Conservation (phyloP, 2,888 invertebrate genomes). For the Drosophila mimica region DNA sequence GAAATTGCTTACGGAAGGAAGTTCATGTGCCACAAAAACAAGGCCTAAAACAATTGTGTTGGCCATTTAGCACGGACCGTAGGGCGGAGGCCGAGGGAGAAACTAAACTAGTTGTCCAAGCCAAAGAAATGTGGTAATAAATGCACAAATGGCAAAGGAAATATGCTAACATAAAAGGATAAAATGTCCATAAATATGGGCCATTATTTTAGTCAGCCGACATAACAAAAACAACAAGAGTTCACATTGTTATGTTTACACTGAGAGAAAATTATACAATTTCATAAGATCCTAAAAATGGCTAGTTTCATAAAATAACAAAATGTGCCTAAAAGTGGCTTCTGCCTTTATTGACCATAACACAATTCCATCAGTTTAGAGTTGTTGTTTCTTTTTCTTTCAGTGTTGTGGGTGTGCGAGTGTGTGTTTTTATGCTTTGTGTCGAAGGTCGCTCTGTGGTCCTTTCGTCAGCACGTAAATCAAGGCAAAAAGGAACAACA, state of each 20-base stretch:
- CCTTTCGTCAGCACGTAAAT: slow-evolving; percentile 83
- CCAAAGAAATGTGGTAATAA: slow-evolving; percentile 51
- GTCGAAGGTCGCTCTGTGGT: slow-evolving; percentile 52
- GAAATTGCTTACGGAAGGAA: slow-evolving; percentile 85
- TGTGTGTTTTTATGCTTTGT: slow-evolving; percentile 17
- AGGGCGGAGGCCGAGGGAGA: slow-evolving; percentile 7
- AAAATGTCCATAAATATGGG: slow-evolving; percentile 82
- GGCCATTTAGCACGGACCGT: slow-evolving; percentile 46
- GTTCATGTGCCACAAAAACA: slow-evolving; percentile 80
- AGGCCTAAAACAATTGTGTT: slow-evolving; percentile 71
- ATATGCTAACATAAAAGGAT: slow-evolving; percentile 79
- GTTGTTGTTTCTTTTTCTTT: background rate
- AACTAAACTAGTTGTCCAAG: slow-evolving; percentile 74
- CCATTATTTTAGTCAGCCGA: slow-evolving; percentile 73
- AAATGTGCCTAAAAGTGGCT: background rate
- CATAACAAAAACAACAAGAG: slow-evolving; percentile 38
- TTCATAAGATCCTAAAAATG: background rate
- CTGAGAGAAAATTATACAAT: background rate
- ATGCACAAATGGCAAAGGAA: slow-evolving; percentile 66
- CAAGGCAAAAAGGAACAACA: slow-evolving; percentile 53
- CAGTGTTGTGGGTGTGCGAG: slow-evolving; percentile 6
- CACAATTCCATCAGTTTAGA: background rate
- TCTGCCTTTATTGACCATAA: too few relatives aligned
- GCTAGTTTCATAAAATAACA: too few relatives aligned
- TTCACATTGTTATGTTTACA: slow-evolving; percentile 5